phyloP scores from a whole-genome alignment of 1,140 invertebrate genomes.

The Drosophila saltans region DNA sequence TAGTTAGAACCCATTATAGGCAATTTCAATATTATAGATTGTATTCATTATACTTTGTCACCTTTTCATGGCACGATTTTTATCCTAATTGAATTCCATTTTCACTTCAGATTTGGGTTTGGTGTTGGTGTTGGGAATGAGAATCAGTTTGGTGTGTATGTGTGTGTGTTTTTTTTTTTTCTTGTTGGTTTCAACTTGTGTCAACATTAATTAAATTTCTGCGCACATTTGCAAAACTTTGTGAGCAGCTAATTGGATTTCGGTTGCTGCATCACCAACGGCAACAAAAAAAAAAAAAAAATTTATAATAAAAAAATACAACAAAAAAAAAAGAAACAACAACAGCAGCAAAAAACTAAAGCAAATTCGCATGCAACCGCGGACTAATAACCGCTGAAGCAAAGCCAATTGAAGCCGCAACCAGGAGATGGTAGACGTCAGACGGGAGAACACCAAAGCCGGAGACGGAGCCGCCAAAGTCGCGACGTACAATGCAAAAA shows the following conservation, averaged over 20 bases:
- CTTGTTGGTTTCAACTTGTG: constrained; percentile 60
- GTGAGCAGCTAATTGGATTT: constrained; percentile 81
- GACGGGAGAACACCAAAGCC: background rate
- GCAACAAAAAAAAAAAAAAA: constrained; percentile 18
- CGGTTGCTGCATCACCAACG: constrained; percentile 56
- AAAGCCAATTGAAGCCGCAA: constrained; percentile 47
- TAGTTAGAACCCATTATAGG: too few relatives aligned
- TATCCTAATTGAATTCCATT: background rate
- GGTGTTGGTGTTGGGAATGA: background rate
- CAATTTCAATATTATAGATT: background rate
- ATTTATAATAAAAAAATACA: constrained; percentile 1
- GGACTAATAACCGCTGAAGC: constrained; percentile 66
- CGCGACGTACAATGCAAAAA: constrained; percentile 17
- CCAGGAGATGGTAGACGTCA: background rate
- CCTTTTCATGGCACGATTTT: background rate
- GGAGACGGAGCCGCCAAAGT: constrained; percentile 31
- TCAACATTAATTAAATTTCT: constrained; percentile 80
- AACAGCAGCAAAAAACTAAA: constrained; percentile 51
- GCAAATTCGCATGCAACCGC: constrained; percentile 75
- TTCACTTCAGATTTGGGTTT: background rate
- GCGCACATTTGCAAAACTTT: constrained; percentile 73
- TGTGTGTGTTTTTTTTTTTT: background rate
- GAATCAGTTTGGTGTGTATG: background rate
- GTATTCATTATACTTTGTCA: background rate
- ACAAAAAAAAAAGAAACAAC: constrained; percentile 22